Evolutionary conservation across 2,888 invertebrate species (phyloP), one percentile per base, ranked within the genome.

Genomic region (Formica aserva): DNA sequence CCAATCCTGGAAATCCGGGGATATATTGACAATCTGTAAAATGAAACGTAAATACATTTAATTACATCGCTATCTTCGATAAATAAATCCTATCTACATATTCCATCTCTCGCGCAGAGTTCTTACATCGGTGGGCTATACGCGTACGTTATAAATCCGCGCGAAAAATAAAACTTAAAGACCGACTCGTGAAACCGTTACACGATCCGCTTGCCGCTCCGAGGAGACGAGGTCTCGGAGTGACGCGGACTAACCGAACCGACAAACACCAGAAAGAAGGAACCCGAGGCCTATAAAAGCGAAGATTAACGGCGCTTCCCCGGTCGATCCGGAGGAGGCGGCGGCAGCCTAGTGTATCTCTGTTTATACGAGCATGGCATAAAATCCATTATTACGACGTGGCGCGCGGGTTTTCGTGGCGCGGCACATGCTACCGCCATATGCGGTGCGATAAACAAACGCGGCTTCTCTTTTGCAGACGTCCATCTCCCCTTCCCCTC

Each of bases 1-100:
- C 96, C 62, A 95, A 91, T 22, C 95, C 95, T 8, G 94, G 94
- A 69, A 96, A 94, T 45, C 95, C 95, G 94, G 97, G 97, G 48
- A 97, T 97, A 93, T 97, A 98, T 85, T 97, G 97, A 94, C 97
- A 98, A 96, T 96, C 98, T 98, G 95, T 57, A 95, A 95, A 91
- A 90, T 83, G 85, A 62, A 35, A 35, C 35, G 32, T 22, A 22
- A 32, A 2, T 32, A 32, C 32, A 32, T 6, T 35, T 35, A 6
- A 35, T 35, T 3, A 13, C 13, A 3, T 3, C 4, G 15, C 5
- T 18, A 15, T 45, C 8, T 52, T 52, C 2, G 48, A 52, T 60
- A 80, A 88, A 88, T 88, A 82, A 66, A 85, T 35, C 52, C n/a
- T 22, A 57, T 52, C 66, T 41, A 13, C 13, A 13, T 0, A 41